Conservation (phyloP, 1,140 invertebrate species). For the Leptinotarsa lineolata region DNA sequence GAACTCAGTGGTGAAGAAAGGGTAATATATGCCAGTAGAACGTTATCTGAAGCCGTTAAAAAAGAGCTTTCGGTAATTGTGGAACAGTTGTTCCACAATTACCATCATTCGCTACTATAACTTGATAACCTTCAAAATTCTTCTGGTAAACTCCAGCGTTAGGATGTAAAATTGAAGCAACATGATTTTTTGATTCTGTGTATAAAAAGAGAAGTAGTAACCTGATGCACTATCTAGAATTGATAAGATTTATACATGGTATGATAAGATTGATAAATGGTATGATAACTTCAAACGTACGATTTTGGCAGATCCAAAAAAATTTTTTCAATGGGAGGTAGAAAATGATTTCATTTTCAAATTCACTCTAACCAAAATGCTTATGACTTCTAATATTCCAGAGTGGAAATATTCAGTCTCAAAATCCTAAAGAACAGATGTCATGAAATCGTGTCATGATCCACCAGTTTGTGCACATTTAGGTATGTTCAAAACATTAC, state of each 20-base stretch:
- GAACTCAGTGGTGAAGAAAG: constrained; percentile 34
- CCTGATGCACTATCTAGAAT: too few species aligned
- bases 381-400: not conserved
- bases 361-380: too few species aligned
- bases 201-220: too few species aligned
- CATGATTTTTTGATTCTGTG: too few species aligned
- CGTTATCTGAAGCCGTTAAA: constrained; percentile 51
- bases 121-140: constrained; percentile 55
- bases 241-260: too few species aligned
- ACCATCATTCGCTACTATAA: constrained; percentile 58
- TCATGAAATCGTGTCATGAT: not conserved
- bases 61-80: constrained; percentile 56
- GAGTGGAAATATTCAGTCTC: constrained; percentile 28
- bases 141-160: constrained; percentile 53
- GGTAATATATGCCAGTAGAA: constrained; percentile 48
- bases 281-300: too few species aligned
- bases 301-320: too few species aligned
- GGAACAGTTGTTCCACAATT: constrained; percentile 58
- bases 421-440: not conserved
- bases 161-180: too few species aligned
- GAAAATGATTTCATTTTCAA: too few species aligned
- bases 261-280: too few species aligned
- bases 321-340: too few species aligned
- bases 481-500: constrained; percentile 2
- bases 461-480: not conserved